These are phyloP conservation scores for Oreotrochilus melanogaster DNA, from an alignment of 2,113 vertebrate genomes.

Conservation along the genomic window DNA sequence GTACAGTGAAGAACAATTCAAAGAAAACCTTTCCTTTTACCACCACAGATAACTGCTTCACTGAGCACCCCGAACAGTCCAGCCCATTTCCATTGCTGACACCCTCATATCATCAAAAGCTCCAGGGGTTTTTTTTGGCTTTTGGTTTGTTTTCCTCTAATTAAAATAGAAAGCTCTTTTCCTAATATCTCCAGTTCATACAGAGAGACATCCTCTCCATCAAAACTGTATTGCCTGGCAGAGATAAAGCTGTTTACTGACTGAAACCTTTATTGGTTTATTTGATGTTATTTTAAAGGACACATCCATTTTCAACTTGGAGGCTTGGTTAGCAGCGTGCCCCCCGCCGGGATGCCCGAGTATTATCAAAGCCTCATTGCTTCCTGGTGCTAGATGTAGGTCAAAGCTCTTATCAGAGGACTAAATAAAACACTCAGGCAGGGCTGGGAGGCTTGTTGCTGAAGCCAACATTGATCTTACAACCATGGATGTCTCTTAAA, in stretches of 20 bases:
- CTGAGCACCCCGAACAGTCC: not conserved
- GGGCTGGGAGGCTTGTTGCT: not conserved
- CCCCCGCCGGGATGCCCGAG: not conserved
- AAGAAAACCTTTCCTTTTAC: not conserved
- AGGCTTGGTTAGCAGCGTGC: not conserved
- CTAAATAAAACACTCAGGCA: constrained; percentile 51
- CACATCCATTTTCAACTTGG: not conserved
- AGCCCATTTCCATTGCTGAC: not conserved
- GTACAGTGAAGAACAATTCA: not conserved
- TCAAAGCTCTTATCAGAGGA: constrained; percentile 67
- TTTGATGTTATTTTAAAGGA: constrained; percentile 12
- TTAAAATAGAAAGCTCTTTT: not conserved
- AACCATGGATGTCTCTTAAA: not conserved
- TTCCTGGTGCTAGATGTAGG: constrained; percentile 53
- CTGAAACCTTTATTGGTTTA: constrained; percentile 27
- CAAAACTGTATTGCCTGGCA: not conserved
- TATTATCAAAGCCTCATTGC: constrained; percentile 23
- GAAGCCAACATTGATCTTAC: constrained; percentile 19
- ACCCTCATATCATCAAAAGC: not conserved
- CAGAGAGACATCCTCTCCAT: not conserved
- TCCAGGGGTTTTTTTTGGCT: not conserved
- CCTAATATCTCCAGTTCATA: not conserved
- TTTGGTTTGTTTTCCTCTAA: not conserved
- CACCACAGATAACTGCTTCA: not conserved
- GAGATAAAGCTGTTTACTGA: constrained; percentile 29